Base-by-base conservation (phyloP, 2,797 vertebrate species). In the Peromyscus eremicus region DNA sequence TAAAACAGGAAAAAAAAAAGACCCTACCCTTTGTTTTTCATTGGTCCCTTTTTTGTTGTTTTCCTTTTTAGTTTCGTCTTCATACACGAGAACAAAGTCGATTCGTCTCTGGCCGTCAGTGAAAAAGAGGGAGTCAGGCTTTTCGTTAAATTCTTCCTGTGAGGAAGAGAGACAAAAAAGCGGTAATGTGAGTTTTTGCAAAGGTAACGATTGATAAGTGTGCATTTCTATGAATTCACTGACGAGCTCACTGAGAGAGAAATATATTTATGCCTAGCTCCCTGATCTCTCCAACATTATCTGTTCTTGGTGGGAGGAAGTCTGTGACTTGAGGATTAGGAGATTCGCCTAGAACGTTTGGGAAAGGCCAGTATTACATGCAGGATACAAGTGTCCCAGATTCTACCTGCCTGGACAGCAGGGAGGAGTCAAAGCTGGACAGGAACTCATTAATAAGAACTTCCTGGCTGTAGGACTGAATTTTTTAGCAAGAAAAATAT, bases 71-170 rank as follows among this genome's bases (percentile, higher is more conserved):
- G 98, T 98, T 97, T 99, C 99, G 97, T 99, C 99, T 98, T 99
- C 99, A 89, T 99, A 99, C 6, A 99, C 99, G 79, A 99, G 98
- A 97, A 99, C 98, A 97, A 99, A 99, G 98, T 99, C 99, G 40
- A 99, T 99, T 97, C 99, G 98, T 98, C 99, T 98, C 66, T 99
- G 98, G 16, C 99, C 99, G 12, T 99, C 99, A 0, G 99, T 99
- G 98, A 99, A 99, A 98, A 99, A 99, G 27, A 99, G 97, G 3
- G 99, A 99, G 95, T 99, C 99, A 0, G 98, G 97, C 40, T 99
- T 99, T 89, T 98, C 95, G 81, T 99, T 99, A 98, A 99, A 99
- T 97, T 99, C 99, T n/a, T 98, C 98, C 99, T 99, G 98, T 68
- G 98, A 98, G 43, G 55, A 97, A 97, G 0, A 49, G 21, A 94